Evolutionary conservation across 2,797 vertebrate species (phyloP).

Genomic region (Takifugu rubripes): DNA sequence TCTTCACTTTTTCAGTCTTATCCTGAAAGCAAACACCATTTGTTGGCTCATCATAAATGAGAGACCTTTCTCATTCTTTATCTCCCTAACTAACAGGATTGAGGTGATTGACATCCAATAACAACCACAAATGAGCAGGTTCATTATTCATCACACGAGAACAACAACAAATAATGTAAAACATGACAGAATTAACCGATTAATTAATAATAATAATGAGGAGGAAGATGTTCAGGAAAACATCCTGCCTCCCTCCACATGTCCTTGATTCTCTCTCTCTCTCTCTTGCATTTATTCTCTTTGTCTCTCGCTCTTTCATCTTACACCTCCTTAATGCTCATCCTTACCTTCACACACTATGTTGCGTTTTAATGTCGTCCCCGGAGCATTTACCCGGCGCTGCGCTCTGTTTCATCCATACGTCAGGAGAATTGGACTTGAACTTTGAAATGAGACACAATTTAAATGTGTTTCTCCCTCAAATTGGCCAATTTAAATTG

Average conservation of each 20-base stretch:
- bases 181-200: slow-evolving; percentile 1
- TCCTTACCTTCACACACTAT: slow-evolving; percentile 36
- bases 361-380: slow-evolving; percentile 43
- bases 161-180: slow-evolving; percentile 22
- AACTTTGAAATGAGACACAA: slow-evolving; percentile 33
- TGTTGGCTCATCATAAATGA: too few species aligned
- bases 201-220: slow-evolving; percentile 17
- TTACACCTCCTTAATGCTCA: slow-evolving; percentile 20
- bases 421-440: slow-evolving; percentile 31
- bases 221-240: slow-evolving; percentile 7
- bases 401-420: slow-evolving; percentile 47
- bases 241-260: slow-evolving; percentile 1
- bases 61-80: neutral
- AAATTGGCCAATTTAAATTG: slow-evolving; percentile 5
- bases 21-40: neutral
- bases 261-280: slow-evolving; percentile 3
- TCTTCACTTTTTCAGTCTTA: slow-evolving; percentile 7
- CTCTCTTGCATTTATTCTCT: slow-evolving; percentile 17
- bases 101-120: neutral
- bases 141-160: slow-evolving; percentile 36
- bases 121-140: slow-evolving; percentile 9
- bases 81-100: neutral
- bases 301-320: slow-evolving; percentile 24
- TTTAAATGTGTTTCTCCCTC: slow-evolving; percentile 4
- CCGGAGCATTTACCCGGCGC: slow-evolving; percentile 37